Evolutionary conservation across 2,888 invertebrate genomes (phyloP), one percentile per base, ranked within the genome.

Genomic region (Parasteatoda lunata): DNA sequence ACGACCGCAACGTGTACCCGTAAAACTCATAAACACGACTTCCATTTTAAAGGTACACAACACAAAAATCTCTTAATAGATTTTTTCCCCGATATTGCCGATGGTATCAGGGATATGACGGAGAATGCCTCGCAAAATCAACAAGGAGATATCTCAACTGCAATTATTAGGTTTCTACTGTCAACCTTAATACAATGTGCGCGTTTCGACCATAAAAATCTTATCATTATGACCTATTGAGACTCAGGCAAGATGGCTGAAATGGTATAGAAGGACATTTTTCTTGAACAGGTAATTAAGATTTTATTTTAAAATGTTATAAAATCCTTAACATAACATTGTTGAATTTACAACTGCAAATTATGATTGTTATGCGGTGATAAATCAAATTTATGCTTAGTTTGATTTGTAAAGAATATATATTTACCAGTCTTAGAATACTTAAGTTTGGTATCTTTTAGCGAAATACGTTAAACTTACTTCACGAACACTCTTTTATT

Each of bases 171-270:
- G 30, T 30, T 30, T 30, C 30, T 30, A 30, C 30, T 30, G 30
- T 30, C 30, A 30, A 30, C 30, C 30, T 30, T 30, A 30, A 30
- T 30, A n/a, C n/a, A n/a, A n/a, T 13, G n/a, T 59, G 59, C 59
- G 59, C n/a, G 59, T n/a, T 59, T n/a, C 59, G n/a, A n/a, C 59
- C 59, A 7, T 59, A 59, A 59, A 30, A 59, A 59, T 59, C 59
- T 59, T 59, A 59, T 59, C 59, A n/a, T 13, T 59, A 13, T 59
- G 59, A 59, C 59, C 59, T 59, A 59, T 59, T 59, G 59, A 59
- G 59, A n/a, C 9, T 59, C 9, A 13, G n/a, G 59, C 59, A 4
- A 30, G 30, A 30, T 30, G 30, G 30, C 30, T 30, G 30, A 30
- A 30, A 30, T 30, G 30, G 2, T 1, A 30, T 0, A 30, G 30